Conservation (phyloP, 2,113 vertebrate genomes). For the Fulmarus glacialis region DNA sequence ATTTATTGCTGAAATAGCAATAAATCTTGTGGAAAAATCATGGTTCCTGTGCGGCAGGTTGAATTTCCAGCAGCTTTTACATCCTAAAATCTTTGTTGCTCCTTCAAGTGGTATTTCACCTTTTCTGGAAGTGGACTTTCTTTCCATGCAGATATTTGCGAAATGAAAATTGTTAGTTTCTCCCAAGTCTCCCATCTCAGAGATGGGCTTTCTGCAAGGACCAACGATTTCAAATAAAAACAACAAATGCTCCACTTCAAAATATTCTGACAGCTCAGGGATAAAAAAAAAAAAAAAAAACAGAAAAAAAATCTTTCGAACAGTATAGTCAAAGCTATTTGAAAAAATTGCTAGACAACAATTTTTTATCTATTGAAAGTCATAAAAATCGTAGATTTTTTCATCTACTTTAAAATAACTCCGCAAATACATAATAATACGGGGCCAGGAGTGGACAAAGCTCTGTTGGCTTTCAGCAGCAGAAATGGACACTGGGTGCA, state of each 20-base stretch:
- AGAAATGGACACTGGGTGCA: rapidly evolving
- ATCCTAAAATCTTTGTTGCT: neutral
- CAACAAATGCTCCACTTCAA: neutral
- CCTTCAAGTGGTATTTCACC: neutral
- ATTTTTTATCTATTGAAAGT: neutral
- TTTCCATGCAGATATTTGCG: neutral
- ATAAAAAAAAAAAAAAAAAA: neutral
- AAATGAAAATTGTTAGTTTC: neutral
- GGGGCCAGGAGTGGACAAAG: rapidly evolving
- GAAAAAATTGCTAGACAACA: neutral
- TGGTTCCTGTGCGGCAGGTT: neutral
- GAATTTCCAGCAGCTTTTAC: neutral
- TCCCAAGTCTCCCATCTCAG: neutral
- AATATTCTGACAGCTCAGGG: neutral
- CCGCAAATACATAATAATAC: rapidly evolving
- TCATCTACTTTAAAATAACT: neutral
- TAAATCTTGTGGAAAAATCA: neutral
- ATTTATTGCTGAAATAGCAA: neutral
- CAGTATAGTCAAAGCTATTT: neutral
- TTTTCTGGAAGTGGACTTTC: neutral
- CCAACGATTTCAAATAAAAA: neutral
- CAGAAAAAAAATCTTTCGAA: neutral
- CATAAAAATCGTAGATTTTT: neutral
- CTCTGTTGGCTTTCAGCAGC: neutral
- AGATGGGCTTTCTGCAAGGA: neutral